These are phyloP conservation scores for Hoplostethus atlanticus DNA, from an alignment of 2,797 vertebrate species.

Conservation along the genomic window DNA sequence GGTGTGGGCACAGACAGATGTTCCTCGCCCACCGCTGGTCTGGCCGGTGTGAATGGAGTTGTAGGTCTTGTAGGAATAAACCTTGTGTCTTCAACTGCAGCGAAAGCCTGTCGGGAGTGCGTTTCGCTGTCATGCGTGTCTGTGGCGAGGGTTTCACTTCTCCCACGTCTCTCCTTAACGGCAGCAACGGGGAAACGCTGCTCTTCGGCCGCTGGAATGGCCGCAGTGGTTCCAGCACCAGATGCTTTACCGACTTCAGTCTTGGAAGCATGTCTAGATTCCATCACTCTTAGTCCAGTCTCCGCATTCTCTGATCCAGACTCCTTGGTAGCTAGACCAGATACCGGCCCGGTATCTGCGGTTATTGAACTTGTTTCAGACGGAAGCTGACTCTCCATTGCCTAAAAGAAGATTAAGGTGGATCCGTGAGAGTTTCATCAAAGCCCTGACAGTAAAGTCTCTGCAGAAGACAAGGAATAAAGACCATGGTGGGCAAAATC, in stretches of 20 bases:
- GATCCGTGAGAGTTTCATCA: not conserved
- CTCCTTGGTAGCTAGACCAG: not conserved
- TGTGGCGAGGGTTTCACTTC: not conserved
- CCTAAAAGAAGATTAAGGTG: conserved; percentile 30
- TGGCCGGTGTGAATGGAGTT: conserved; percentile 37
- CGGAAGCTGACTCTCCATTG: conserved; percentile 2
- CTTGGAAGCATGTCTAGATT: not conserved
- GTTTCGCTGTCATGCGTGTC: no score
- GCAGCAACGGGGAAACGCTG: not conserved
- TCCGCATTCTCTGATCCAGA: conserved; percentile 14
- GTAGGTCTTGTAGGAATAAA: conserved; percentile 52
- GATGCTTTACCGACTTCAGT: not conserved
- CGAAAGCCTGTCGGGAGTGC: conserved; percentile 17
- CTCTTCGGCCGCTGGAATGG: not conserved
- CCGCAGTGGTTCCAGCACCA: not conserved
- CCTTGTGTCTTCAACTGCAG: conserved; percentile 44
- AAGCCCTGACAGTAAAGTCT: not conserved
- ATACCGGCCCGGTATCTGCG: conserved; percentile 12
- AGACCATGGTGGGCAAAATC: no score
- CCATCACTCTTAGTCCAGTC: conserved; percentile 14
- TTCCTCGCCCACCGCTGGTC: not conserved
- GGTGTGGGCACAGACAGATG: conserved; percentile 1
- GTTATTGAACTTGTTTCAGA: conserved; percentile 3
- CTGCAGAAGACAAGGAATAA: not conserved
- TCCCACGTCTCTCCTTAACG: not conserved